phyloP scores from a whole-genome alignment of 2,113 vertebrate species.

The Petromus typicus region DNA sequence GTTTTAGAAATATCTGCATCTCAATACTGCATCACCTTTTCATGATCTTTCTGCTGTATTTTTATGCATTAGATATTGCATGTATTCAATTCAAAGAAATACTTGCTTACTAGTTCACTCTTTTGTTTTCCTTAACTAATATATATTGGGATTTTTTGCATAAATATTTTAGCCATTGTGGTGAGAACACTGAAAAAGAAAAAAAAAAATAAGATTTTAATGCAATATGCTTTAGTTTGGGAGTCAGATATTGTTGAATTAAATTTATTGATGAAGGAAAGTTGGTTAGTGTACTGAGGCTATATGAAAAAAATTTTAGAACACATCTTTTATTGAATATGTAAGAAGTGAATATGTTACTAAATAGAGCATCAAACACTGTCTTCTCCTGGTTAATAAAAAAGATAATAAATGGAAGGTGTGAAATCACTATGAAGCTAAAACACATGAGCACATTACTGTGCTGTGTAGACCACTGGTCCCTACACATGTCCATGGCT shows the following conservation, averaged over 20 bases:
- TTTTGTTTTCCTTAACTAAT: slow-evolving; percentile 42
- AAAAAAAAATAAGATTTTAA: neutral
- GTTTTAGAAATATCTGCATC: neutral
- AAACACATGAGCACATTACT: too few relatives aligned
- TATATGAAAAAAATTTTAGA: neutral
- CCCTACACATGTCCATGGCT: neutral
- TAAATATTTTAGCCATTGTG: neutral
- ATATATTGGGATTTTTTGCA: neutral
- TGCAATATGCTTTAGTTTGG: neutral
- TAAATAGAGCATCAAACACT: neutral
- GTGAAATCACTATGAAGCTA: neutral
- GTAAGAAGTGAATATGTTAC: neutral
- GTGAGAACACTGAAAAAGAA: neutral
- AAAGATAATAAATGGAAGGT: neutral
- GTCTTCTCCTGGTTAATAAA: neutral
- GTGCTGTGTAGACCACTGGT: neutral
- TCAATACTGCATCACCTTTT: neutral
- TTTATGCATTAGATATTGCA: neutral
- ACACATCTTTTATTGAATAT: neutral
- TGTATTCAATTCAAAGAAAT: neutral
- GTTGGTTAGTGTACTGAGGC: neutral
- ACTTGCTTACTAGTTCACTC: neutral
- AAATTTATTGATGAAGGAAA: neutral
- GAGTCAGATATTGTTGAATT: neutral
- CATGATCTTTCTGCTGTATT: neutral